phyloP scores from a whole-genome alignment of 1,140 invertebrate species.

The Euwallacea similis region DNA sequence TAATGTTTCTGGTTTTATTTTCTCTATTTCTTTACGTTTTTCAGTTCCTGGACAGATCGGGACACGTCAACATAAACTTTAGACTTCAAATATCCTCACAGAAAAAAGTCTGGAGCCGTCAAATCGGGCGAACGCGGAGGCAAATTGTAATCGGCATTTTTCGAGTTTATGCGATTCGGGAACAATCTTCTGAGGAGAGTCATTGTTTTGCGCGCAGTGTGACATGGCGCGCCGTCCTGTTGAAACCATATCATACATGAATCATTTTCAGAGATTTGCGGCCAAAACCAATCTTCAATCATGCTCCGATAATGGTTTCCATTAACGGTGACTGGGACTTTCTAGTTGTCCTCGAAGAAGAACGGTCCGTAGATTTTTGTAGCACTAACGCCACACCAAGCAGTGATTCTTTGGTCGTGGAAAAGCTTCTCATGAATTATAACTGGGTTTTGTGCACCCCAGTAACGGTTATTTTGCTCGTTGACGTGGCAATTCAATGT shows the following conservation, averaged over 20 bases:
- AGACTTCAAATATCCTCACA: no score
- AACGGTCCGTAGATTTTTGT: slow-evolving; percentile 40
- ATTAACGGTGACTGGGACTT: slow-evolving; percentile 15
- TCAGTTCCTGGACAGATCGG: no score
- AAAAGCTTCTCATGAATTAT: slow-evolving; percentile 24
- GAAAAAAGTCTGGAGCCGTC: no score
- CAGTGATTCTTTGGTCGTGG: slow-evolving; percentile 27
- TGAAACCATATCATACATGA: slow-evolving; percentile 33
- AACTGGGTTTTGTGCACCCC: slow-evolving; percentile 22
- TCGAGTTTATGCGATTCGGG: no score
- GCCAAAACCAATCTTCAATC: slow-evolving; percentile 39
- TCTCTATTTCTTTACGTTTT: no score
- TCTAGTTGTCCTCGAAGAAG: slow-evolving; percentile 39
- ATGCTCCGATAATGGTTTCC: slow-evolving; percentile 25
- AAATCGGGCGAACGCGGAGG: no score
- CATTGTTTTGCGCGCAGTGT: no score
- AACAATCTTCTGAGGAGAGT: no score
- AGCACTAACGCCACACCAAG: slow-evolving; percentile 28
- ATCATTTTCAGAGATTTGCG: slow-evolving; percentile 21
- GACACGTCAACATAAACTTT: no score
- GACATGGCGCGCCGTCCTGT: no score
- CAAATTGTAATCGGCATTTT: no score
- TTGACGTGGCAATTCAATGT: slow-evolving; percentile 16
- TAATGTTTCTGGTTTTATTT: no score
- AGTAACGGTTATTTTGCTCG: slow-evolving; percentile 20